Evolutionary conservation across 2,888 invertebrate genomes (phyloP).

Genomic region (Folsomia candida): DNA sequence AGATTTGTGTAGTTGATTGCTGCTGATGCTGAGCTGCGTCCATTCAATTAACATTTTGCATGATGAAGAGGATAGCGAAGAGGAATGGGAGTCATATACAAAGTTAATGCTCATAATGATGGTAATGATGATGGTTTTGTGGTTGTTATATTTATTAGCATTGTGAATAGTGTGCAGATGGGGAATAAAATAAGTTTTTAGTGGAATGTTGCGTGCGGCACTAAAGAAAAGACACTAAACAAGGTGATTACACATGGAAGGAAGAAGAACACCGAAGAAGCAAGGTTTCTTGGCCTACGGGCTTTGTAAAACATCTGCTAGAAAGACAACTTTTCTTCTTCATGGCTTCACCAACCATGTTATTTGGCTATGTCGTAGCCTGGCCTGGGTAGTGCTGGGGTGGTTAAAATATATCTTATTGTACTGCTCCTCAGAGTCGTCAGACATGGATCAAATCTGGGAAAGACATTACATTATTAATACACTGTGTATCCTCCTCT

Average conservation of each 20-base stretch:
- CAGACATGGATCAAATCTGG: no score
- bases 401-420: no score
- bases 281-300: conserved; percentile 39
- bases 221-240: conserved; percentile 48
- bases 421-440: no score
- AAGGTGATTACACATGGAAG: conserved; percentile 49
- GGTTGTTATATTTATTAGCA: conserved; percentile 26
- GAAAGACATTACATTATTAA: no score
- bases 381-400: no score
- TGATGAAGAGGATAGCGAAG: not conserved
- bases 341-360: not conserved
- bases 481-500: conserved; percentile 24
- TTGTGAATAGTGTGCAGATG: conserved; percentile 31
- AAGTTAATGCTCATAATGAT: conserved; percentile 5
- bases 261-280: conserved; percentile 46
- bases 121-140: conserved; percentile 17
- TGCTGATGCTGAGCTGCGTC: not conserved
- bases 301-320: conserved; percentile 18
- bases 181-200: conserved; percentile 25
- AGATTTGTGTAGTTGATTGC: conserved; percentile 1
- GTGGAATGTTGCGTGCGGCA: conserved; percentile 49
- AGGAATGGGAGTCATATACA: not conserved
- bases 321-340: not conserved
- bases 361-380: no score
- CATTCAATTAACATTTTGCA: not conserved